Conservation (phyloP, 1,140 invertebrate genomes). For the Diuraphis noxia region DNA sequence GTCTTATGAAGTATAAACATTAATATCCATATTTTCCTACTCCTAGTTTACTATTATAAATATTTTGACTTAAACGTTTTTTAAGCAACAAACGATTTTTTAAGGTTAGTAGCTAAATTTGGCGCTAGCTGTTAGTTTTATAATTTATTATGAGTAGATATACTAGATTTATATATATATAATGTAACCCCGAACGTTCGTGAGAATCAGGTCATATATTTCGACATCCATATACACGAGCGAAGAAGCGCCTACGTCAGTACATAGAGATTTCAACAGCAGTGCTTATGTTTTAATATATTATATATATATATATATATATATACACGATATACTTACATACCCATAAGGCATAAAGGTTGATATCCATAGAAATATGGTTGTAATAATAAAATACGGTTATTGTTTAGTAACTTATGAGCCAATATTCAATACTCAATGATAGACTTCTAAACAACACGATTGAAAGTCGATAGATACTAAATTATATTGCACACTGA, state of each 20-base stretch:
- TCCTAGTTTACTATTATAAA: not conserved
- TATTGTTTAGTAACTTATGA: not conserved
- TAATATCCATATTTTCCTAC: not conserved
- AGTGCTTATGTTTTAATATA: not conserved
- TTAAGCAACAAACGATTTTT: slow-evolving; percentile 2
- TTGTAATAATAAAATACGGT: not conserved
- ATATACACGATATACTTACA: not conserved
- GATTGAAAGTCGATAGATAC: not conserved
- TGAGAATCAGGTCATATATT: slow-evolving; percentile 45
- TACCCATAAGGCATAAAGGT: not conserved
- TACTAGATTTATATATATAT: not conserved
- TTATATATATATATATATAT: too few relatives aligned
- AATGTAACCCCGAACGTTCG: slow-evolving; percentile 25
- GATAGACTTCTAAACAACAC: not conserved
- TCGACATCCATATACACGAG: slow-evolving; percentile 36
- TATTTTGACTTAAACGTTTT: not conserved
- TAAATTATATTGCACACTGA: not conserved
- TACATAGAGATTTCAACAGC: slow-evolving; percentile 15
- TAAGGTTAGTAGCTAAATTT: not conserved
- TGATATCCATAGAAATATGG: not conserved
- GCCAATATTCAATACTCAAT: not conserved
- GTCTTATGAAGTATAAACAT: not conserved
- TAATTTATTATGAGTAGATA: slow-evolving; percentile 13
- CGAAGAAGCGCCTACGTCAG: slow-evolving; percentile 37
- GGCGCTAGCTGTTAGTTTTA: too few relatives aligned